Percentiles rank a stretch among this genome's conserved stretches.
Conservation (phyloP, 2,113 vertebrate species). For the Tretioscincus oriximinensis region DNA sequence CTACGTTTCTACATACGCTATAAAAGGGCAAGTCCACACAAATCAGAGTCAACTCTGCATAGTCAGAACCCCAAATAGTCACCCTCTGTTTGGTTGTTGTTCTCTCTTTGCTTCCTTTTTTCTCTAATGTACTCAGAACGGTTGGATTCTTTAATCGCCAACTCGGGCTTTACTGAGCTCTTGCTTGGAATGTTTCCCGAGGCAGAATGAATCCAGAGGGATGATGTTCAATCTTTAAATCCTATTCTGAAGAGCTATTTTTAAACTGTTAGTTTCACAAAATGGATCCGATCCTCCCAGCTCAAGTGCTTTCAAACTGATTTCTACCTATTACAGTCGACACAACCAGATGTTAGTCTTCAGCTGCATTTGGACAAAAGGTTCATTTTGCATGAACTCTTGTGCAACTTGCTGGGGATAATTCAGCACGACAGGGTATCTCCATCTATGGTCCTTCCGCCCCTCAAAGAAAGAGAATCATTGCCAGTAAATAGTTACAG, state of each 20-base stretch:
- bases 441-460: not conserved
- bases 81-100: not conserved
- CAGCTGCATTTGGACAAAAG: constrained; percentile 18
- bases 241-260: constrained; percentile 60
- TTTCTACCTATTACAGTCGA: constrained; percentile 18
- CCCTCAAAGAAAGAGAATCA: not conserved
- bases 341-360: constrained; percentile 16
- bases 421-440: constrained; percentile 36
- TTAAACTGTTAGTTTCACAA: constrained; percentile 51
- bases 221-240: constrained; percentile 63
- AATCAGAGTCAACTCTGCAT: not conserved
- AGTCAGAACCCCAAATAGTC: not conserved
- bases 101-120: not conserved
- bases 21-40: not conserved
- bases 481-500: not conserved
- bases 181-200: constrained; percentile 59
- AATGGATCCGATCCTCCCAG: constrained; percentile 40
- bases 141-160: constrained; percentile 61
- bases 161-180: constrained; percentile 42
- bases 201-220: constrained; percentile 57
- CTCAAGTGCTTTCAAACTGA: constrained; percentile 46
- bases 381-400: constrained; percentile 23
- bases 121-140: not conserved
- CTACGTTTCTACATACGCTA: not conserved
- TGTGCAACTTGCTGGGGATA: constrained; percentile 17